A percentile compares a stretch with the other conserved stretches of the same genome.
These are phyloP conservation scores for Emydoidea blandingii DNA, from an alignment of 2,797 vertebrate species.

Conservation along the genomic window DNA sequence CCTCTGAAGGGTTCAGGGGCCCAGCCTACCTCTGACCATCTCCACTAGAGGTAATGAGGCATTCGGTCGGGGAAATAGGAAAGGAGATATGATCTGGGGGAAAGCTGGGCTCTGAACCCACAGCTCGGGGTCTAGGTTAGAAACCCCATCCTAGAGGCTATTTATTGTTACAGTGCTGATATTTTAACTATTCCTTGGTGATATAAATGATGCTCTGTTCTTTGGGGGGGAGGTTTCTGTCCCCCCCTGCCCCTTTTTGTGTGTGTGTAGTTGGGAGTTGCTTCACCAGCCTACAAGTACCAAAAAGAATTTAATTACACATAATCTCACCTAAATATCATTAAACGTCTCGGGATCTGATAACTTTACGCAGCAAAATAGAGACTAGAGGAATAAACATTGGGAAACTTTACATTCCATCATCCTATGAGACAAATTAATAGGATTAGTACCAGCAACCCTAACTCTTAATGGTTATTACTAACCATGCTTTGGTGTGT, in stretches of 20 bases:
- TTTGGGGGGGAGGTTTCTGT: neutral
- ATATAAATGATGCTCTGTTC: neutral
- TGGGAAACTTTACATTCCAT: slow-evolving; percentile 25
- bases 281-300: neutral
- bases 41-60: too few species aligned
- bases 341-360: neutral
- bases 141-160: neutral
- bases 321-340: neutral
- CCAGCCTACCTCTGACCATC: too few species aligned
- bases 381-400: slow-evolving; percentile 34
- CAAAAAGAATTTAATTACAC: neutral
- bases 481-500: slow-evolving; percentile 45
- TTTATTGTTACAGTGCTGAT: neutral
- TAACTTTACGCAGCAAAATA: neutral
- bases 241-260: neutral
- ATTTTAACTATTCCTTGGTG: neutral
- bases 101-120: neutral
- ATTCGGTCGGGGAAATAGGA: neutral
- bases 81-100: neutral
- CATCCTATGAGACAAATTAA: slow-evolving; percentile 61
- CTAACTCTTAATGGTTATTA: slow-evolving; percentile 38
- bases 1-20: too few species aligned
- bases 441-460: slow-evolving; percentile 43
- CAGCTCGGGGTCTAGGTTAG: accelerated
- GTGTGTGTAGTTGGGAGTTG: neutral